Evolutionary conservation across 2,888 invertebrate genomes (phyloP).

Genomic region (Rhaphigaster nebulosa): DNA sequence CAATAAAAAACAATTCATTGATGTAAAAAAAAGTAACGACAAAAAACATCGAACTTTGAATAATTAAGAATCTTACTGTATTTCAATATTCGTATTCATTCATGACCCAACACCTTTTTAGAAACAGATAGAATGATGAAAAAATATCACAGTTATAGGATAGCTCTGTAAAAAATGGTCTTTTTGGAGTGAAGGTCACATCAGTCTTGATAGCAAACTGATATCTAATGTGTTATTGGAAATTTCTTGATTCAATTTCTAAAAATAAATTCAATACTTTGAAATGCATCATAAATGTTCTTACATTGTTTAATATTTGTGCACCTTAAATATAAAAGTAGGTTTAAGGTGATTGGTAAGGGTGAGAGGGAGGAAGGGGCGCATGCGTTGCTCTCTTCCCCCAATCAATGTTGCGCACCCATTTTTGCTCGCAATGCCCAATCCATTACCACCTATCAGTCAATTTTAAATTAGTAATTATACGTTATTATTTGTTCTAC

Average conservation of each 20-base stretch:
- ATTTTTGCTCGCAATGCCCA: conserved; percentile 25
- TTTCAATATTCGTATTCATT: neutral
- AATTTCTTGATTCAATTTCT: neutral
- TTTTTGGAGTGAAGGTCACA: neutral
- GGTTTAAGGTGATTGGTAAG: conserved; percentile 44
- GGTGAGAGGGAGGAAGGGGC: neutral
- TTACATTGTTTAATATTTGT: conserved; percentile 4
- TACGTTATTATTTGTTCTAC: neutral
- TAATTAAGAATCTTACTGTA: no score
- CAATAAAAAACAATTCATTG: no score
- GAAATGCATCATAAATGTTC: neutral
- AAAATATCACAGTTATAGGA: neutral
- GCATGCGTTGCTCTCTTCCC: neutral
- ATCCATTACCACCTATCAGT: conserved; percentile 32
- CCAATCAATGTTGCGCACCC: conserved; percentile 44
- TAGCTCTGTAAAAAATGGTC: neutral
- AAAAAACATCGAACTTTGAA: no score
- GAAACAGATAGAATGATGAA: neutral
- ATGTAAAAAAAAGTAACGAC: no score
- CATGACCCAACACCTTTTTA: neutral
- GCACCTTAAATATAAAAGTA: conserved; percentile 28
- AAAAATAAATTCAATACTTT: neutral
- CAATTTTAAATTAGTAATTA: conserved; percentile 2
- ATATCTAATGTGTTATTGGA: neutral
- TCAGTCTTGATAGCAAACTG: neutral